Evolutionary conservation across 2,797 vertebrate genomes (phyloP).

Genomic region (Mormyrops boulengeri): DNA sequence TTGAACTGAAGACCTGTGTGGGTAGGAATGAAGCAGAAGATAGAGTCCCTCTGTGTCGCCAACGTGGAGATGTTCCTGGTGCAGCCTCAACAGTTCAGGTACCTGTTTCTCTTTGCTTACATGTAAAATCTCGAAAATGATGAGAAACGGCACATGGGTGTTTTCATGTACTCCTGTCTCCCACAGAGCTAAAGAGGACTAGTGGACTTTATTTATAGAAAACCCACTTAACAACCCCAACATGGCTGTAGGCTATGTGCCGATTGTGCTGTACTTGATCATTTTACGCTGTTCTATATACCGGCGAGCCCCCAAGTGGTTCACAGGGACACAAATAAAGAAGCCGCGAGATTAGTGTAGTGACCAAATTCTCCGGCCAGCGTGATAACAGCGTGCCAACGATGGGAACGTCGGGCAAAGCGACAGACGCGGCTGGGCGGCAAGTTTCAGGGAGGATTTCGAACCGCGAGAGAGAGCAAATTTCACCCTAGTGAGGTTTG

Average conservation of each 20-base stretch:
- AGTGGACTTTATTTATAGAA: constrained; percentile 8
- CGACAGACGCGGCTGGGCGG: not conserved
- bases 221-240: constrained; percentile 7
- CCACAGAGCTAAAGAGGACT: not conserved
- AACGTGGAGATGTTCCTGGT: not conserved
- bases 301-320: not conserved
- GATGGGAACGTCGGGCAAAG: not conserved
- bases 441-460: not conserved
- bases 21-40: not conserved
- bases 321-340: not conserved
- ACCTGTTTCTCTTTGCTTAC: constrained; percentile 13
- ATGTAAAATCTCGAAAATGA: not conserved
- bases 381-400: not conserved
- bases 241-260: not conserved
- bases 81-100: not conserved
- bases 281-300: constrained; percentile 16
- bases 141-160: not conserved
- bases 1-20: not conserved
- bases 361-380: not conserved
- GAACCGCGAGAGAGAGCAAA: not conserved
- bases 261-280: not conserved
- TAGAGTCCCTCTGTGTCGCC: not conserved
- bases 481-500: not conserved
- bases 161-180: not conserved
- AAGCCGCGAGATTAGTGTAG: not conserved